Percentiles rank a stretch among this genome's conserved stretches.
Conservation (phyloP, 2,797 vertebrate genomes). For the Spea hammondii region DNA sequence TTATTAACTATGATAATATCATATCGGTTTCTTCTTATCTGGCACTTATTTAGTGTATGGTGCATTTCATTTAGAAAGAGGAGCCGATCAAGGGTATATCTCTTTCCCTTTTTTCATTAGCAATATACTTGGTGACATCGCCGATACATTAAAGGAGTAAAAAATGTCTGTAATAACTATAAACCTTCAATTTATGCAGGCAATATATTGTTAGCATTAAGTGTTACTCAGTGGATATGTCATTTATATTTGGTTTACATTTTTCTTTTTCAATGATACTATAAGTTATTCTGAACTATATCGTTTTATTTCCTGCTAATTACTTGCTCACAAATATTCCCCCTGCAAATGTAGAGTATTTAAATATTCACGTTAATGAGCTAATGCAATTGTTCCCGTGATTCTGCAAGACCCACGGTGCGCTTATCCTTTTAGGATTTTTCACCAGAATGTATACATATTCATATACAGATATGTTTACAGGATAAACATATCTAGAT, state of each 20-base stretch:
- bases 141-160: conserved; percentile 35
- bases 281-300: conserved; percentile 12
- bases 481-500: not conserved
- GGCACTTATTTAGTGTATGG: not conserved
- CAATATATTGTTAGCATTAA: conserved; percentile 37
- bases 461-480: not conserved
- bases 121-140: conserved; percentile 34
- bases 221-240: conserved; percentile 8
- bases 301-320: conserved; percentile 29
- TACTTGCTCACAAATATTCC: conserved; percentile 23
- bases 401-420: not conserved
- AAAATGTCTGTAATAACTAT: conserved; percentile 30
- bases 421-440: not conserved
- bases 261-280: conserved; percentile 17
- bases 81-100: conserved; percentile 20
- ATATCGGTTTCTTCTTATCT: not conserved
- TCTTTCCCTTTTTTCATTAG: conserved; percentile 36
- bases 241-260: conserved; percentile 25
- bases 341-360: not conserved
- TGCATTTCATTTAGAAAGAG: conserved; percentile 8
- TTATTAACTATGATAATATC: not conserved
- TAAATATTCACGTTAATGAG: conserved; percentile 9
- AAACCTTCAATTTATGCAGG: conserved; percentile 29
- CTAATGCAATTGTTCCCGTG: not conserved
- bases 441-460: not conserved